phyloP scores from a whole-genome alignment of 2,113 vertebrate species.

The Alouatta palliata region DNA sequence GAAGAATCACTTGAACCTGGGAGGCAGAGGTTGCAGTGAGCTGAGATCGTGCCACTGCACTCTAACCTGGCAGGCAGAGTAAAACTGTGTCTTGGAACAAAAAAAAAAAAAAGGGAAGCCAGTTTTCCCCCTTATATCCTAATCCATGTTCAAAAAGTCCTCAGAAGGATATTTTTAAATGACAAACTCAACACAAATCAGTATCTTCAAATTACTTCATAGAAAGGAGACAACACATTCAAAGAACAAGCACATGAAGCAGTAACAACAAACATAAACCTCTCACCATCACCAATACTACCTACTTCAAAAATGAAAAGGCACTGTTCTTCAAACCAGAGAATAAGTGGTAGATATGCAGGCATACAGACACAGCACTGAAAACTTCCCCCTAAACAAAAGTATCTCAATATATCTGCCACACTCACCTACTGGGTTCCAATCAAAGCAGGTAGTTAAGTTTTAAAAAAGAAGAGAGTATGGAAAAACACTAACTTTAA shows the following conservation, averaged over 20 bases:
- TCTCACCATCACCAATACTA: neutral
- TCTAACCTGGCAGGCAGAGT: too few species aligned
- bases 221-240: neutral
- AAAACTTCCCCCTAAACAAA: neutral
- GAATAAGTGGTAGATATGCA: neutral
- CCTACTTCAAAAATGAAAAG: neutral
- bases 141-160: neutral
- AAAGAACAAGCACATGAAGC: neutral
- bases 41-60: too few species aligned
- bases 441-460: neutral
- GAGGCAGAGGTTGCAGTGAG: too few species aligned
- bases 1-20: too few species aligned
- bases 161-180: constrained; percentile 32
- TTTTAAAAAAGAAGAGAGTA: neutral
- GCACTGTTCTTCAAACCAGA: neutral
- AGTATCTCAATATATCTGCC: neutral
- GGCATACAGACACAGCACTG: neutral
- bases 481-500: neutral
- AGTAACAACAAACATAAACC: neutral
- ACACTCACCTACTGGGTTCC: neutral
- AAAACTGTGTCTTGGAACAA: too few species aligned
- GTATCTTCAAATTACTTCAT: neutral
- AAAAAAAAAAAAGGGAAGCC: neutral
- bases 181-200: constrained; percentile 3
- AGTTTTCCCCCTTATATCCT: neutral